Evolutionary conservation across 2,888 invertebrate species (phyloP), one percentile per base, ranked within the genome.

Genomic region (Tipula confusa): DNA sequence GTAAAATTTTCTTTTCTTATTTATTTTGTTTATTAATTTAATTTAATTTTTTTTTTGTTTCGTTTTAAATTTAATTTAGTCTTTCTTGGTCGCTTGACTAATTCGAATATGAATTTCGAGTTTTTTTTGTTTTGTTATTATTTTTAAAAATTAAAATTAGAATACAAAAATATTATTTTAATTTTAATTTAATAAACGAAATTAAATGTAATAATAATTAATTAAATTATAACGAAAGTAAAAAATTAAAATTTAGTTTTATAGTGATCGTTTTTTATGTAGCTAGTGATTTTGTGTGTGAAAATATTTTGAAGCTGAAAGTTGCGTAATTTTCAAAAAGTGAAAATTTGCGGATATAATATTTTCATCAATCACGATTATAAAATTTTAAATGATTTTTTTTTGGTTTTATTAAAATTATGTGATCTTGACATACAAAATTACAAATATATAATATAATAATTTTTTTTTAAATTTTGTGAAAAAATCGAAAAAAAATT

Each of bases 81-180:
- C 88, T 87, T 85, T 86, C 86, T 87, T 86, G 85, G 87, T 87
- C 85, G 87, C 87, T 87, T 88, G 88, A 86, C 87, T 88, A 88
- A 89, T 88, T 88, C 88, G 88, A 88, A 87, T 88, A 87, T 87
- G 86, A 86, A 85, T 86, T 87, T 87, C 87, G 86, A 88, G 87
- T 87, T 87, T 29, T 29, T 81, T 2, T 83, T 84, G 31, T 48
- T 80, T 79, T 48, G 83, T n/a, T 43, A 24, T 82, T 82, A 15
- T 28, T 83, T 82, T 82, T 82, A 7, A 64, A 64, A 64, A 43
- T n/a, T 43, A 64, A 64, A 64, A 24, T n/a, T 43, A 64, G 24
- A 64, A 24, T 64, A 64, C 18, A 24, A 9, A 64, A 64, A 15
- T n/a, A n/a, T n/a, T n/a, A 13, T 81, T 83, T 31, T 64, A 29